phyloP scores from a whole-genome alignment of 2,888 invertebrate genomes.

The Pachydiplax longipennis region DNA sequence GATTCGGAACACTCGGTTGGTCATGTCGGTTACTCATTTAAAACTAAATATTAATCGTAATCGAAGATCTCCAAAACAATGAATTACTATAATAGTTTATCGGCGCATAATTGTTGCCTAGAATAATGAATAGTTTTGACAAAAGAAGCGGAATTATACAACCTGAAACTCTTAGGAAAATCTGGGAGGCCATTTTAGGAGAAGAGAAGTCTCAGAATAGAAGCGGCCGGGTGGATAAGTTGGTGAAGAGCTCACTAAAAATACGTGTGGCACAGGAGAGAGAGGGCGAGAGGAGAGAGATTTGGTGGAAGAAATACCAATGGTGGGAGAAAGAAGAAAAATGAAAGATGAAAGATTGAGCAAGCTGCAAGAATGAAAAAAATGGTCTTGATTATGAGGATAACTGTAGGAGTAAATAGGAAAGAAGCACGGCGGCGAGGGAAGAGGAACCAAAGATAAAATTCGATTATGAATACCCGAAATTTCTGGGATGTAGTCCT shows the following conservation, averaged over 20 bases:
- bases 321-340: not conserved
- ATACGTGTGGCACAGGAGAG: slow-evolving; percentile 19
- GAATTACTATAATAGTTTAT: not conserved
- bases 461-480: not conserved
- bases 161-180: slow-evolving; percentile 14
- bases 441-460: not conserved
- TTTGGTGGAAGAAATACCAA: not conserved
- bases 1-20: too few relatives aligned
- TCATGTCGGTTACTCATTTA: not conserved
- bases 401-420: not conserved
- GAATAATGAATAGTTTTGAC: not conserved
- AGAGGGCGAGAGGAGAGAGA: not conserved
- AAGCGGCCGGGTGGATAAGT: slow-evolving; percentile 46
- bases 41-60: not conserved
- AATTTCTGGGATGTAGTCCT: not conserved
- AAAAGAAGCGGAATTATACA: slow-evolving; percentile 5
- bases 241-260: slow-evolving; percentile 44
- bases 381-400: not conserved
- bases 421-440: not conserved
- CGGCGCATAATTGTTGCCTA: too few relatives aligned
- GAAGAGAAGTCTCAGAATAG: slow-evolving; percentile 55
- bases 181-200: slow-evolving; percentile 58
- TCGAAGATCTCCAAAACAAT: not conserved
- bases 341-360: not conserved
- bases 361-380: not conserved